Evolutionary conservation across 2,888 invertebrate species (phyloP).

Genomic region (Drosophila niveifrons): DNA sequence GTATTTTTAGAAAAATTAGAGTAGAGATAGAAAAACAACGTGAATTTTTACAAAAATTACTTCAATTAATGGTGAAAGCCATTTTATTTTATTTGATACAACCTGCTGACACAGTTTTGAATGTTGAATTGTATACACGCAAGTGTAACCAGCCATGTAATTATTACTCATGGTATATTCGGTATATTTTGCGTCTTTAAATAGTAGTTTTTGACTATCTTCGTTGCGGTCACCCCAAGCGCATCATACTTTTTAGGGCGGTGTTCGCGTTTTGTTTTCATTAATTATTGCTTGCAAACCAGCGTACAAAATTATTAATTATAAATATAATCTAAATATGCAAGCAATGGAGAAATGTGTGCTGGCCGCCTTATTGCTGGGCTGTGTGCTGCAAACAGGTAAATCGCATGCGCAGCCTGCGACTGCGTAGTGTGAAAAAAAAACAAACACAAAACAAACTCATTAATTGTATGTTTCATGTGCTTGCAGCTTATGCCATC

Average conservation of each 20-base stretch:
- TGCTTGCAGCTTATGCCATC: slow-evolving; percentile 87
- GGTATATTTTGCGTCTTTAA: not conserved
- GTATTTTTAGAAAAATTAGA: no score
- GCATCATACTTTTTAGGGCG: slow-evolving; percentile 64
- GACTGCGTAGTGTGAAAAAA: slow-evolving; percentile 38
- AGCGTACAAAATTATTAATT: slow-evolving; percentile 26
- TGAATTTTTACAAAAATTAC: no score
- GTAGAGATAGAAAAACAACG: no score
- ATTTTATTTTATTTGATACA: no score
- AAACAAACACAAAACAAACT: not conserved
- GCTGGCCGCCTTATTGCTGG: slow-evolving; percentile 39
- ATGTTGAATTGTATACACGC: no score
- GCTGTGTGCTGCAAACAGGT: slow-evolving; percentile 68
- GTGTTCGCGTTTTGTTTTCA: slow-evolving; percentile 65
- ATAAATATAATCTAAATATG: slow-evolving; percentile 39
- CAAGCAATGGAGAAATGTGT: slow-evolving; percentile 52
- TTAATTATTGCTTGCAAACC: slow-evolving; percentile 38
- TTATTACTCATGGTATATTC: not conserved
- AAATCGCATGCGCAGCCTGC: slow-evolving; percentile 34
- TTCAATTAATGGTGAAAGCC: no score
- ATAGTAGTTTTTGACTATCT: not conserved
- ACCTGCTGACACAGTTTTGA: no score
- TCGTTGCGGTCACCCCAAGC: not conserved
- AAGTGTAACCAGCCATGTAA: not conserved
- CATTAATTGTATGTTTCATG: not conserved